Base-by-base conservation (phyloP, 1,140 invertebrate genomes). In the Pseudomyrmex pallidus region DNA sequence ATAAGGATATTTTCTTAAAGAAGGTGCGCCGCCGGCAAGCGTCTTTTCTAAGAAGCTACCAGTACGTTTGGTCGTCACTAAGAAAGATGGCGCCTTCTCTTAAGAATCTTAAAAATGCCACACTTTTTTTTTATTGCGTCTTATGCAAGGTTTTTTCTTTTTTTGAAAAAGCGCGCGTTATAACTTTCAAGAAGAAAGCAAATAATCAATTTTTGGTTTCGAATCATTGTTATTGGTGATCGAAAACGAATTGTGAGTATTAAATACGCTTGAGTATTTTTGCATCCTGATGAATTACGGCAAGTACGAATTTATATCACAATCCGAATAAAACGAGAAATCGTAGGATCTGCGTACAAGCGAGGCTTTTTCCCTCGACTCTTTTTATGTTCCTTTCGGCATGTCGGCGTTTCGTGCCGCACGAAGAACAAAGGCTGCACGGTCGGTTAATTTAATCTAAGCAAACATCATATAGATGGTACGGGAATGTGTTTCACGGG, bases 401-500 rank as follows among this genome's bases (percentile, higher is more conserved):
- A 9, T 61, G 82, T 63, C 80, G 35, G 52, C 61, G 74, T 66
- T 74, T 44, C 63, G 44, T 59, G 56, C 83, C 63, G 57, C 76
- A 63, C 73, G 82, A 85, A 84, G 90, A 92, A 93, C 88, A 91
- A 93, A 92, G 90, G 91, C 87, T 89, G 83, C 86, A 90, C 90
- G 90, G 89, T 91, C 92, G 92, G 92, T 93, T 94, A 93, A 93
- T 93, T 94, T 93, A 94, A 93, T 93, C 92, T 92, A 93, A 93
- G 91, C 93, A 94, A 94, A 94, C 93, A 93, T 93, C 90, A 92
- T 91, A 92, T 90, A 91, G 91, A 91, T 91, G 90, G 91, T 89
- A 93, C 89, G 90, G 85, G 83, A 82, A 85, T 87, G 80, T 86
- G 89, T 90, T 90, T 74, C 85, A 83, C 87, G 86, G 84, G 90